A percentile compares a stretch with the other conserved stretches of the same genome.
Conservation (phyloP, 2,797 vertebrate species). For the Tinamus major region DNA sequence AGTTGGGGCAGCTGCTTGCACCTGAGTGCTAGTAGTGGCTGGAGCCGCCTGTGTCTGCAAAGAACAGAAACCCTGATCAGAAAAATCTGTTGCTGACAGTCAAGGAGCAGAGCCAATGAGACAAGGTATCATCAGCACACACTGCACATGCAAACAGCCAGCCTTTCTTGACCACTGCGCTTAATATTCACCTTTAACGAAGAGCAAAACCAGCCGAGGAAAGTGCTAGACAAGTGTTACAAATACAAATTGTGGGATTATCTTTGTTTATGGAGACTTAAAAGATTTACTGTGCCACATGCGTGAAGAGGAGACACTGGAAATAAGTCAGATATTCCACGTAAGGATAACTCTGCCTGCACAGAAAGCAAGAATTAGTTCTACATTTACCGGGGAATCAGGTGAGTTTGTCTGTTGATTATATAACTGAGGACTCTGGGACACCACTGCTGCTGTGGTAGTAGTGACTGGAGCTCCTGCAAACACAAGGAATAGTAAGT, state of each 20-base stretch:
- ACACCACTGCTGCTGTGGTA: conserved; percentile 90
- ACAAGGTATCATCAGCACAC: neutral
- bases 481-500: conserved; percentile 39
- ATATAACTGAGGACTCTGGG: conserved; percentile 92
- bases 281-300: neutral
- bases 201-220: neutral
- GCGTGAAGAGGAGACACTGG: neutral
- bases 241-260: neutral
- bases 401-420: conserved; percentile 87
- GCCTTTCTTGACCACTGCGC: neutral
- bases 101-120: neutral
- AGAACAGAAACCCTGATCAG: conserved; percentile 24
- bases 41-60: conserved; percentile 81
- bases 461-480: conserved; percentile 82
- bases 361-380: neutral
- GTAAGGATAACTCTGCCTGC: neutral
- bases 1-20: conserved; percentile 74
- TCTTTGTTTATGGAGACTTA: neutral
- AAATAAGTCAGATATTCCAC: neutral
- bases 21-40: conserved; percentile 79
- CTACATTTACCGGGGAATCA: conserved; percentile 79
- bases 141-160: rapidly evolving
- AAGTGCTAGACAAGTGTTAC: neutral
- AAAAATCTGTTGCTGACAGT: neutral
- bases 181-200: neutral